phyloP scores from a whole-genome alignment of 2,888 invertebrate genomes.

The Aporophyla lueneburgensis region DNA sequence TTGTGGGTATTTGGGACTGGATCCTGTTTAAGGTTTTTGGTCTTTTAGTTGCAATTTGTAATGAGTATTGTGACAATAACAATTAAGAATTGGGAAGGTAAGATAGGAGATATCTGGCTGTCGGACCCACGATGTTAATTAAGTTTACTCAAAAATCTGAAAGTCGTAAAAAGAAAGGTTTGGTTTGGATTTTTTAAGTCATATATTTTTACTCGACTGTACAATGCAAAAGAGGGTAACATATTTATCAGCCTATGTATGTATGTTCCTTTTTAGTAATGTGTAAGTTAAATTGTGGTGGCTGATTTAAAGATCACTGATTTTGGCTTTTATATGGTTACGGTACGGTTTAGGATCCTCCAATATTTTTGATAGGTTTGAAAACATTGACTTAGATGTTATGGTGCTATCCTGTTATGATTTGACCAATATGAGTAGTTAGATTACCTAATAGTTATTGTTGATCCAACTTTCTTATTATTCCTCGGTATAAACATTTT shows the following conservation, averaged over 20 bases:
- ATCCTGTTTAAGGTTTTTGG: conserved; percentile 9
- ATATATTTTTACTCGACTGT: too few relatives aligned
- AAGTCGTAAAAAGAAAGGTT: not conserved
- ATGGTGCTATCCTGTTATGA: not conserved
- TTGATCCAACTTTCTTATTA: not conserved
- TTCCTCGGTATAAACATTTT: too few relatives aligned
- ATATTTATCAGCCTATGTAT: too few relatives aligned
- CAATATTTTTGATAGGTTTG: not conserved
- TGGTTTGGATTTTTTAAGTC: not conserved
- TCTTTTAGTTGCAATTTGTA: not conserved
- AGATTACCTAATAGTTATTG: not conserved
- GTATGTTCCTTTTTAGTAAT: not conserved
- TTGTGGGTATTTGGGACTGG: conserved; percentile 3
- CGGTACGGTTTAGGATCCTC: not conserved
- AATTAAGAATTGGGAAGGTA: not conserved
- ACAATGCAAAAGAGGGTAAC: too few relatives aligned
- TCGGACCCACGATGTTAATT: too few relatives aligned
- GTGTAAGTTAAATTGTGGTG: not conserved
- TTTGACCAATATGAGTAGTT: too few relatives aligned
- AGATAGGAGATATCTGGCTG: not conserved
- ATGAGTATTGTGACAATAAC: too few relatives aligned
- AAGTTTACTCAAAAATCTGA: not conserved
- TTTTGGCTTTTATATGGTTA: not conserved
- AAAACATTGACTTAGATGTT: not conserved
- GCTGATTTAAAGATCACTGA: not conserved